Evolutionary conservation across 2,797 vertebrate genomes (phyloP).

Genomic region (Propithecus perrieri): DNA sequence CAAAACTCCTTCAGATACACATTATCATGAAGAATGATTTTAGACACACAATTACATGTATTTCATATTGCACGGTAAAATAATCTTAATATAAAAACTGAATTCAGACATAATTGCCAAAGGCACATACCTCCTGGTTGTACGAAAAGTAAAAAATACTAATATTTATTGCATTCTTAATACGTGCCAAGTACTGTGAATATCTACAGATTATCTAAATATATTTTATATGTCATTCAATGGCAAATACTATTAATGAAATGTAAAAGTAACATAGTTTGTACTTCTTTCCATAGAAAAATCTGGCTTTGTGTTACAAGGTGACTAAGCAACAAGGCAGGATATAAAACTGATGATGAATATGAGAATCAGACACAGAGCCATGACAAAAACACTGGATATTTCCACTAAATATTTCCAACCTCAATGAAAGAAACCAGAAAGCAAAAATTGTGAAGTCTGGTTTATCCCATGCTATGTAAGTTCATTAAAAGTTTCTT

Average conservation of each 20-base stretch:
- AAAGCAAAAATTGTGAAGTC: not conserved
- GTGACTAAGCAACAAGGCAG: not conserved
- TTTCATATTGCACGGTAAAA: not conserved
- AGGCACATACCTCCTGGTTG: not conserved
- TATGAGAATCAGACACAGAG: not conserved
- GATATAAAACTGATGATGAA: not conserved
- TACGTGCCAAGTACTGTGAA: not conserved
- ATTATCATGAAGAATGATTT: not conserved
- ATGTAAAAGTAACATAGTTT: not conserved
- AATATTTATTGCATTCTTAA: not conserved
- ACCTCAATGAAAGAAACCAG: not conserved
- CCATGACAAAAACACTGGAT: not conserved
- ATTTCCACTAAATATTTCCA: constrained; percentile 25
- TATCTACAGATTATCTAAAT: not conserved
- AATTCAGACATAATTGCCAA: not conserved
- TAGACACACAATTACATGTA: not conserved
- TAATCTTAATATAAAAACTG: not conserved
- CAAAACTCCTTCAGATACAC: not conserved
- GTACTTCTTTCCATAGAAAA: constrained; percentile 61
- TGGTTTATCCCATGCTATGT: not conserved
- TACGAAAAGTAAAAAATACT: not conserved
- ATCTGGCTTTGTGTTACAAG: not conserved
- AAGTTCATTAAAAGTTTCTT: not conserved
- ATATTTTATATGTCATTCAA: not conserved
- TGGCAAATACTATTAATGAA: not conserved